phyloP scores from a whole-genome alignment of 2,113 vertebrate genomes.

The Platanista minor region DNA sequence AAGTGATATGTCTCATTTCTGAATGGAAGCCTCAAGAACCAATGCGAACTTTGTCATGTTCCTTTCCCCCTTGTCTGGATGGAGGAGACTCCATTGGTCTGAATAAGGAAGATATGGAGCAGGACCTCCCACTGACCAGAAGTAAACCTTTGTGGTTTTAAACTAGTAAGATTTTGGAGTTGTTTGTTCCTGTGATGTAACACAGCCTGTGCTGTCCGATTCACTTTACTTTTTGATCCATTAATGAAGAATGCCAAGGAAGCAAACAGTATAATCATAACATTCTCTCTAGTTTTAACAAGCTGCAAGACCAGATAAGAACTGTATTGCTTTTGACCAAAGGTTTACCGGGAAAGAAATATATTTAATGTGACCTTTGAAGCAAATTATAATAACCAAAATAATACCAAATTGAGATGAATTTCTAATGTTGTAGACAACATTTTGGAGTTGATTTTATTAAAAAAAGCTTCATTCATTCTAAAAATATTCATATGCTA shows the following conservation, averaged over 20 bases:
- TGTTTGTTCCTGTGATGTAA: neutral
- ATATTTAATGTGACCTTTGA: neutral
- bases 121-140: neutral
- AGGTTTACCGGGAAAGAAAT: neutral
- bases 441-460: neutral
- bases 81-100: neutral
- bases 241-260: neutral
- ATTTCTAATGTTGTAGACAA: neutral
- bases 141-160: neutral
- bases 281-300: neutral
- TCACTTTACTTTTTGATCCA: neutral
- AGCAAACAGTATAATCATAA: neutral
- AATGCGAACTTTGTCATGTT: neutral
- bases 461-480: neutral
- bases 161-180: neutral
- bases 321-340: neutral
- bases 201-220: neutral
- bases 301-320: neutral
- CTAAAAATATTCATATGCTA: neutral
- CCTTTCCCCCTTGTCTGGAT: neutral
- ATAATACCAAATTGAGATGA: neutral
- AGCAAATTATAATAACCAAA: neutral
- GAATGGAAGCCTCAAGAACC: neutral
- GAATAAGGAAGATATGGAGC: neutral
- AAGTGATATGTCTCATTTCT: neutral